Evolutionary conservation across 2,797 vertebrate genomes (phyloP).

Genomic region (Lateolabrax maculatus): DNA sequence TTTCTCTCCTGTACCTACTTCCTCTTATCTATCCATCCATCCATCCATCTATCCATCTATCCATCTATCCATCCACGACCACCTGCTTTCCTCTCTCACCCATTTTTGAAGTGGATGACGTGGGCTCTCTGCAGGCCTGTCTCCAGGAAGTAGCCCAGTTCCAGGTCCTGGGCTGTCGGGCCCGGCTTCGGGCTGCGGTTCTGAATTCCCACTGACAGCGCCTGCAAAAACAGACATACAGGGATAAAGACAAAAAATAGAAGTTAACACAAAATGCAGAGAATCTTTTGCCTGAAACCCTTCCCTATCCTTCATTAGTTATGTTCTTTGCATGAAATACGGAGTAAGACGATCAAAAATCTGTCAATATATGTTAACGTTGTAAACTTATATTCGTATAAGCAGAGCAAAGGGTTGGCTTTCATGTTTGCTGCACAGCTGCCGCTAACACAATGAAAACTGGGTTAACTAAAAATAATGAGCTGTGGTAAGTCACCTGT

Average conservation of each 20-base stretch:
- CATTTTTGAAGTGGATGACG: conserved; percentile 99
- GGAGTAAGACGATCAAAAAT: neutral
- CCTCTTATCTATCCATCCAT: no score
- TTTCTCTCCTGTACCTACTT: neutral
- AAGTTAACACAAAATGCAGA: neutral
- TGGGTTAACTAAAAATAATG: conserved; percentile 19
- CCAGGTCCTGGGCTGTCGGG: conserved; percentile 93
- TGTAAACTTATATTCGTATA: neutral
- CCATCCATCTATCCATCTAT: no score
- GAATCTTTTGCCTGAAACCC: neutral
- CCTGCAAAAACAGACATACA: conserved; percentile 75
- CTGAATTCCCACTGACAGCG: conserved; percentile 93
- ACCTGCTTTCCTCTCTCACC: conserved; percentile 83
- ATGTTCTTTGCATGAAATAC: no score
- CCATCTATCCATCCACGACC: neutral
- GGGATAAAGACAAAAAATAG: neutral
- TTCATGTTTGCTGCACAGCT: conserved; percentile 4
- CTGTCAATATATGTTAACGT: neutral
- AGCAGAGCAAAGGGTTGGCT: neutral
- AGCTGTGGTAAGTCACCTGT: neutral
- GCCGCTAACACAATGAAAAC: neutral
- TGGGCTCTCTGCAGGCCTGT: conserved; percentile 98
- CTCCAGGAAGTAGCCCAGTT: conserved; percentile 98
- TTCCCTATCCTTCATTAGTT: neutral
- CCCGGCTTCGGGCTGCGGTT: conserved; percentile 99